Percentiles rank a stretch among this genome's conserved stretches.
Evolutionary conservation across 1,140 invertebrate species (phyloP).

Genomic region (Leucophenga varia): DNA sequence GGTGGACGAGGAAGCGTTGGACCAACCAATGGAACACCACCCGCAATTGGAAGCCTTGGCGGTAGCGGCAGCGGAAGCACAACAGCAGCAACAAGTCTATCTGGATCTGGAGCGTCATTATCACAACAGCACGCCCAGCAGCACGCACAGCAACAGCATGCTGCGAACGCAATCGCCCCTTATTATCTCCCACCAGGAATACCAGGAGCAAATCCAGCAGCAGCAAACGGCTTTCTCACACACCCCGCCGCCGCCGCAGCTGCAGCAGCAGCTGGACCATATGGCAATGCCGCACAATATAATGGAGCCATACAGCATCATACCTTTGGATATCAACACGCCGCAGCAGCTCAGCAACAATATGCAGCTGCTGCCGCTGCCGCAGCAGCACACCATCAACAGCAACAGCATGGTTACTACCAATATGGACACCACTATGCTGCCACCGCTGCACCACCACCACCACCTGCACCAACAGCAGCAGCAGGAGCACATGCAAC

Average conservation of each 20-base stretch:
- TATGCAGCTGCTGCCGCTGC: slow-evolving; percentile 38
- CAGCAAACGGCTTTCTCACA: slow-evolving; percentile 42
- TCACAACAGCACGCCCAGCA: slow-evolving; percentile 41
- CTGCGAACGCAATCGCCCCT: slow-evolving; percentile 15
- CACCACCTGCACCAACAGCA: slow-evolving; percentile 19
- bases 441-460: slow-evolving; percentile 27
- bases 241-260: slow-evolving; percentile 42
- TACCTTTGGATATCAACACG: slow-evolving; percentile 53
- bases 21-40: too few species aligned
- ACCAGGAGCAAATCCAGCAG: slow-evolving; percentile 23
- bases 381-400: slow-evolving; percentile 11
- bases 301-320: slow-evolving; percentile 50
- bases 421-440: slow-evolving; percentile 10
- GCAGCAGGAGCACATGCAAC: slow-evolving; percentile 12
- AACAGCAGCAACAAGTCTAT: slow-evolving; percentile 35
- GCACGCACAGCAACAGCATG: slow-evolving; percentile 27
- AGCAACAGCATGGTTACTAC: background rate
- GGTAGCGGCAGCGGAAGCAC: slow-evolving; percentile 16
- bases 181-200: slow-evolving; percentile 18
- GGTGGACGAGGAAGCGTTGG: slow-evolving; percentile 6
- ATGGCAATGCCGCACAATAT: slow-evolving; percentile 30
- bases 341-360: slow-evolving; percentile 35
- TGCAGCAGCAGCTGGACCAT: slow-evolving; percentile 31
- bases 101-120: slow-evolving; percentile 30
- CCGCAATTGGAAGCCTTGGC: background rate